These are phyloP conservation scores for Saimiri boliviensis DNA, from an alignment of 2,113 vertebrate genomes.

Conservation along the genomic window DNA sequence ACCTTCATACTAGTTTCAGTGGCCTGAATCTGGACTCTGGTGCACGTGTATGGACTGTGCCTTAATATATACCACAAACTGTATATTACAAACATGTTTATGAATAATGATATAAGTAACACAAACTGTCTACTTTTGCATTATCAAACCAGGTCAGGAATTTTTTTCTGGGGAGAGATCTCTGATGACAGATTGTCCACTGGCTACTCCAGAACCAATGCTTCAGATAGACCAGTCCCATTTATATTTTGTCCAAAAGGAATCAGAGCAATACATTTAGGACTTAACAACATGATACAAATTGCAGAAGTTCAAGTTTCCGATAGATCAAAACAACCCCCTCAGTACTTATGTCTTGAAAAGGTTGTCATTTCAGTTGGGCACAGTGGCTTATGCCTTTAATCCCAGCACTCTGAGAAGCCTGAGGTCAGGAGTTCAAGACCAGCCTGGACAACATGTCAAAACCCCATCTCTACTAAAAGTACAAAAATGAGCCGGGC, in stretches of 20 bases:
- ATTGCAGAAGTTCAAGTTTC: not conserved
- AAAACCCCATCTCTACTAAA: too few species aligned
- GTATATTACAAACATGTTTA: not conserved
- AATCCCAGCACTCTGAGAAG: too few species aligned
- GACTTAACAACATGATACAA: not conserved
- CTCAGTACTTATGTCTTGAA: not conserved
- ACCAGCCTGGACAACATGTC: too few species aligned
- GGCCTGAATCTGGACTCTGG: not conserved
- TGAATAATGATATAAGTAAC: not conserved
- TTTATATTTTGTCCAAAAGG: not conserved
- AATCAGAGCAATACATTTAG: not conserved
- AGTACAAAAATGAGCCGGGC: too few species aligned
- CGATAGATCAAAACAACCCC: not conserved
- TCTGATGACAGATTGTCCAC: not conserved
- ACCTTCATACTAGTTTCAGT: not conserved
- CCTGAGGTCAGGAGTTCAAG: too few species aligned
- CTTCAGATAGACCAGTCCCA: not conserved
- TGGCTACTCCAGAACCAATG: not conserved
- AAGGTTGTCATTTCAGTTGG: not conserved
- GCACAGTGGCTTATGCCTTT: too few species aligned
- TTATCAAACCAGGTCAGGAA: not conserved
- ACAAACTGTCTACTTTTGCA: not conserved
- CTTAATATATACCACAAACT: not conserved
- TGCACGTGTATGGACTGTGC: fast-evolving
- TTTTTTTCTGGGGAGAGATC: not conserved